Conservation (phyloP, 2,797 vertebrate species). For the Schizopygopsis malacanthus region DNA sequence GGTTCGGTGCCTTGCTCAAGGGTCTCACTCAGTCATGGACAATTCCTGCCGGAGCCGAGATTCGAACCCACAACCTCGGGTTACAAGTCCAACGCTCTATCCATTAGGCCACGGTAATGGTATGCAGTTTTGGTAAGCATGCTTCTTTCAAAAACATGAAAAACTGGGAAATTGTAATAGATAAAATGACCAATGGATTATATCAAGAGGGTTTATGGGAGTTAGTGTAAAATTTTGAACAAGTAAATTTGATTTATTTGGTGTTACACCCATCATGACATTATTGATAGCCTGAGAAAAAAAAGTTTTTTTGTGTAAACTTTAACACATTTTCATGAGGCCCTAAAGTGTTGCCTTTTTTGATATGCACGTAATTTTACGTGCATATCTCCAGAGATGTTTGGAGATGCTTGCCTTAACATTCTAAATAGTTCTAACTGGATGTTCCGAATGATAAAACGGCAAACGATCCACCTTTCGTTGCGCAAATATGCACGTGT, state of each 20-base stretch:
- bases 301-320: background rate
- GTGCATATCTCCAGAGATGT: background rate
- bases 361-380: background rate
- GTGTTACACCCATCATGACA: too few relatives aligned
- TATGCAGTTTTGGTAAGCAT: background rate
- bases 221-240: too few relatives aligned
- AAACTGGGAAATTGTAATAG: too few relatives aligned
- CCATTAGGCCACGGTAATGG: too few relatives aligned
- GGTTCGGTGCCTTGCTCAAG: too few relatives aligned
- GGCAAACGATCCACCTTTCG: background rate
- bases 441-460: conserved; percentile 17
- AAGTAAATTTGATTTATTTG: background rate
- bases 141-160: background rate
- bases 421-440: background rate
- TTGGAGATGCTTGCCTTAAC: background rate
- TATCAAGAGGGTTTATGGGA: background rate
- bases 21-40: too few relatives aligned
- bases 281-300: background rate
- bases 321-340: background rate
- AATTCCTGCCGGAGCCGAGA: too few relatives aligned
- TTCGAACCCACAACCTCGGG: too few relatives aligned
- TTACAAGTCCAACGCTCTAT: too few relatives aligned
- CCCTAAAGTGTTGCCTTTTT: background rate
- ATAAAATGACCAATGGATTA: background rate
- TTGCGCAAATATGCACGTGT: background rate